Percentiles rank a stretch among this genome's conserved stretches.
phyloP scores from a whole-genome alignment of 2,888 invertebrate genomes.

The Mimas tiliae region DNA sequence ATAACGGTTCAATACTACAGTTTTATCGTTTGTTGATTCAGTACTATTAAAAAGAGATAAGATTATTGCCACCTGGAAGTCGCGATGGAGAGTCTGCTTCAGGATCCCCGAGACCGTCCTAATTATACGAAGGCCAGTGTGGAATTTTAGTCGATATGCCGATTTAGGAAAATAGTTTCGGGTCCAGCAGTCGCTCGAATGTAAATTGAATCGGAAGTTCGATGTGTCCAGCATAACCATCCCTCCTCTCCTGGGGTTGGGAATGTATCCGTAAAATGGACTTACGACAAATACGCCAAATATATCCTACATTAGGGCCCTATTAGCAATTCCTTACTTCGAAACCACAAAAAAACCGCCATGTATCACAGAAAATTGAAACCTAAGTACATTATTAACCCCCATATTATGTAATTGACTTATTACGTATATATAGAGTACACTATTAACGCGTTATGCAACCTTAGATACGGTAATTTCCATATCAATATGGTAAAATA shows the following conservation, averaged over 20 bases:
- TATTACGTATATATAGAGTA: background rate
- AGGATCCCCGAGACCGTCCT: no score
- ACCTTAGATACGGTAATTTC: slow-evolving; percentile 30
- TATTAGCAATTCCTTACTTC: background rate
- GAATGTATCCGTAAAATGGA: no score
- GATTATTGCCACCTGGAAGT: background rate
- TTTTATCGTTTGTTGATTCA: background rate
- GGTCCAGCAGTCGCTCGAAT: no score
- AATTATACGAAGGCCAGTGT: no score
- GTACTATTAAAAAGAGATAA: background rate
- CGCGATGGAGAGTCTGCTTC: background rate
- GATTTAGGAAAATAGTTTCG: no score
- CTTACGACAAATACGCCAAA: no score
- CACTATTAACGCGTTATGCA: slow-evolving; percentile 18
- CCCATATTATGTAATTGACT: background rate
- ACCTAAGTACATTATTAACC: background rate
- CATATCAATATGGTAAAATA: slow-evolving; percentile 24
- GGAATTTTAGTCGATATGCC: no score
- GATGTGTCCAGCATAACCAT: no score
- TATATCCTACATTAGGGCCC: background rate
- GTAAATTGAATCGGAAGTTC: no score
- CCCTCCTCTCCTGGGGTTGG: no score
- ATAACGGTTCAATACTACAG: slow-evolving; percentile 7
- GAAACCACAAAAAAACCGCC: background rate
- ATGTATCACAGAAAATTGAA: background rate